phyloP scores from a whole-genome alignment of 2,113 vertebrate species.

The Myrmecobius fasciatus region DNA sequence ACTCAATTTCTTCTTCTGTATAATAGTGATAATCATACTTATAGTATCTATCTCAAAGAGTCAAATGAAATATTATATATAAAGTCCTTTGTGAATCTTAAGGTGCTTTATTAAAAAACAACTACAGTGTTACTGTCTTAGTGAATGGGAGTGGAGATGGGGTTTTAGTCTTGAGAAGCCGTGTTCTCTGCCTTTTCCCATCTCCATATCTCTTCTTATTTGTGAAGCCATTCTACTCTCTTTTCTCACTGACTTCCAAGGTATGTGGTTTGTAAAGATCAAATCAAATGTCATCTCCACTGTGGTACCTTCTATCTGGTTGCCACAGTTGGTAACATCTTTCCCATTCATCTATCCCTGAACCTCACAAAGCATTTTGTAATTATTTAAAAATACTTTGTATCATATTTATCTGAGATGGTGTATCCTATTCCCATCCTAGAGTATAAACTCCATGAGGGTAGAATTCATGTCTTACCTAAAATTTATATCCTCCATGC shows the following conservation, averaged over 20 bases:
- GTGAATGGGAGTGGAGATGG: neutral
- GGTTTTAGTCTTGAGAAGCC: neutral
- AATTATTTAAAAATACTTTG: neutral
- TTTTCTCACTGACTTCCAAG: neutral
- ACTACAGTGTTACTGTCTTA: neutral
- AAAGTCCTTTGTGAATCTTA: neutral
- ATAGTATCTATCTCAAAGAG: neutral
- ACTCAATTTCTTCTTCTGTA: neutral
- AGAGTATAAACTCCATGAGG: neutral
- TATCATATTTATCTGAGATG: neutral
- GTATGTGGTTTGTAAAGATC: neutral
- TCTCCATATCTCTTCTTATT: neutral
- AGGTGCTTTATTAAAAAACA: neutral
- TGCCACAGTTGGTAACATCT: neutral
- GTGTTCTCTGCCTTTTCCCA: neutral
- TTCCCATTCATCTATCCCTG: neutral
- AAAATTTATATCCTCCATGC: neutral
- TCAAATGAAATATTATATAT: neutral
- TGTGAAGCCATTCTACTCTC: neutral
- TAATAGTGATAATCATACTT: neutral
- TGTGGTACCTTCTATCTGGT: neutral
- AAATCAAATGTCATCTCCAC: neutral
- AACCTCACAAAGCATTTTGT: neutral
- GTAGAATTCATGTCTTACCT: neutral
- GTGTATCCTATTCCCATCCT: neutral